These are phyloP conservation scores for Characodon lateralis DNA, from an alignment of 2,797 vertebrate species.

Conservation along the genomic window DNA sequence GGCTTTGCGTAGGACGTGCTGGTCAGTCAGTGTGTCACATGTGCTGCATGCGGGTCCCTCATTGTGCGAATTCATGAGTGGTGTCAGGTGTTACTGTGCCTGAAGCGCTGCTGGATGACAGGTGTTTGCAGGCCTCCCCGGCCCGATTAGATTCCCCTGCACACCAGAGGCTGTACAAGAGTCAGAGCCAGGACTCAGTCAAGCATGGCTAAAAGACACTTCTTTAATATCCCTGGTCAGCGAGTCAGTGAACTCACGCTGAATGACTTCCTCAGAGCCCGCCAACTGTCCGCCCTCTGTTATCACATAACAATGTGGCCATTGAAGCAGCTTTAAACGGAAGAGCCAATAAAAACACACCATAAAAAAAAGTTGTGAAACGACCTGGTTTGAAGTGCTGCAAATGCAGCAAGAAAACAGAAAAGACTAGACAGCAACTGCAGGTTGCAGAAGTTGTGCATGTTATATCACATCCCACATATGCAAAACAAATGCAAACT, in stretches of 20 bases:
- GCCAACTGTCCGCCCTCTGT: constrained; percentile 50
- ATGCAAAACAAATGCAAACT: constrained; percentile 16
- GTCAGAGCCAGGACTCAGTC: constrained; percentile 47
- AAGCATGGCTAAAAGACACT: constrained; percentile 67
- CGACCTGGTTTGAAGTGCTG: background rate
- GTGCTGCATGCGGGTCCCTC: constrained; percentile 1
- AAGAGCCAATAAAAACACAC: constrained; percentile 32
- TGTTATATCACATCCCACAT: background rate
- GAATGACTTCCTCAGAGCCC: constrained; percentile 61
- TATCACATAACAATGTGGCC: constrained; percentile 61
- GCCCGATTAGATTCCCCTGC: constrained; percentile 52
- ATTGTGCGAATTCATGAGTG: constrained; percentile 41
- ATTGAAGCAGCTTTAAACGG: constrained; percentile 41
- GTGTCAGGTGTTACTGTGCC: constrained; percentile 61
- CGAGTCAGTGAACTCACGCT: constrained; percentile 59
- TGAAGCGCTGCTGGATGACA: constrained; percentile 54
- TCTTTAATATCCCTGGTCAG: constrained; percentile 64
- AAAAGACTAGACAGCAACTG: constrained; percentile 9
- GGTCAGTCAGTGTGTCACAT: constrained; percentile 11
- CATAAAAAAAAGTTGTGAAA: constrained; percentile 17
- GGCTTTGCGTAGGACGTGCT: constrained; percentile 1
- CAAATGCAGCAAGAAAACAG: constrained; percentile 4
- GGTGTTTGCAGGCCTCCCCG: constrained; percentile 57
- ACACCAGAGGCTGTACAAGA: constrained; percentile 44
- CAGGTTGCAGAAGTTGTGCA: background rate